Percentiles rank a stretch among this genome's conserved stretches.
Conservation (phyloP, 2,888 invertebrate species). For the Phyllotreta cruciferae region DNA sequence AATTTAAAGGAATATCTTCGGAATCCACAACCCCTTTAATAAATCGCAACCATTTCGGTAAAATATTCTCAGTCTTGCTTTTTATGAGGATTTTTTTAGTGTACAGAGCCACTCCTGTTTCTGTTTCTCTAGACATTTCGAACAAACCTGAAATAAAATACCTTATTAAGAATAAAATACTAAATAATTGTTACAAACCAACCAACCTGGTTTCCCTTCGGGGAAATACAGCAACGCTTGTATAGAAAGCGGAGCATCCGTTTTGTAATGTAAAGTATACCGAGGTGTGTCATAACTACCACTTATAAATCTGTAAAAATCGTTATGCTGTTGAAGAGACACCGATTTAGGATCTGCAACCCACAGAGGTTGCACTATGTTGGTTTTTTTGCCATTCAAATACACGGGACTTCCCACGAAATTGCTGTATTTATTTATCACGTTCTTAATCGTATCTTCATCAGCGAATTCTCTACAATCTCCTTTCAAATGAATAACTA, state of each 20-base stretch:
- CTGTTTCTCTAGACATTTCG: conserved; percentile 86
- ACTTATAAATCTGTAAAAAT: conserved; percentile 90
- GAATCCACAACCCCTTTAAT: conserved; percentile 98
- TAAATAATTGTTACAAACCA: background rate
- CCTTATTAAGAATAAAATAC: conserved; percentile 2
- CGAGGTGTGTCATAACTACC: conserved; percentile 88
- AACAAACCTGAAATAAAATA: conserved; percentile 70
- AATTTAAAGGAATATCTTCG: conserved; percentile 97
- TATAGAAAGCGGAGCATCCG: conserved; percentile 91
- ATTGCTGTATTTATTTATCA: conserved; percentile 96
- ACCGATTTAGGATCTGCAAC: conserved; percentile 89
- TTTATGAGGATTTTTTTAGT: conserved; percentile 93
- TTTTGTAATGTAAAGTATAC: conserved; percentile 90
- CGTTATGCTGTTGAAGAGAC: conserved; percentile 83
- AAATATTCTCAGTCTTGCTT: conserved; percentile 85
- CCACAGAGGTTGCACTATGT: conserved; percentile 93
- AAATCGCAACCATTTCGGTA: conserved; percentile 95
- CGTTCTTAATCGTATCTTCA: conserved; percentile 80
- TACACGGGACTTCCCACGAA: conserved; percentile 94
- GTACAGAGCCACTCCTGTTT: conserved; percentile 88
- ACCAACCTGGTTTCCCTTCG: conserved; percentile 71
- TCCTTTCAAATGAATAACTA: conserved; percentile 86
- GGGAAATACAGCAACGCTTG: conserved; percentile 92
- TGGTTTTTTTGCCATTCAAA: conserved; percentile 87
- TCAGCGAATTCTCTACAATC: conserved; percentile 91